A percentile compares a stretch with the other conserved stretches of the same genome.
Evolutionary conservation across 2,113 vertebrate species (phyloP).

Genomic region (Megaceryle torquata): DNA sequence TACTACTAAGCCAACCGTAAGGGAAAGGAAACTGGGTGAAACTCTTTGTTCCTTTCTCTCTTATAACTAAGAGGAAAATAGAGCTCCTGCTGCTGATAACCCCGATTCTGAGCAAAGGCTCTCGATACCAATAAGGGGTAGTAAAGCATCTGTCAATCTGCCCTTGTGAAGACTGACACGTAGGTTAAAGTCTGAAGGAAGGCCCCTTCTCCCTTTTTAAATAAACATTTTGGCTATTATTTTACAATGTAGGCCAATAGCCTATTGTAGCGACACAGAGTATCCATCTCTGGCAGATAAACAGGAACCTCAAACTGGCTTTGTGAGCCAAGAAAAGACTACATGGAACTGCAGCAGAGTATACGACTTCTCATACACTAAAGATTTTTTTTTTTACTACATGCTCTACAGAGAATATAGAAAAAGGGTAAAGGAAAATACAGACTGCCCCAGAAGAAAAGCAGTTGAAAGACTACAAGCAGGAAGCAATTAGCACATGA

Average conservation of each 20-base stretch:
- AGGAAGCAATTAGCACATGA: fast-evolving
- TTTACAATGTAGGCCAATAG: not conserved
- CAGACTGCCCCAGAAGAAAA: not conserved
- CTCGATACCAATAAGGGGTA: not conserved
- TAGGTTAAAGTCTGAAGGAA: not conserved
- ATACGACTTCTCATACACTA: not conserved
- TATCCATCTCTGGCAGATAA: not conserved
- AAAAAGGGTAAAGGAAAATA: not conserved
- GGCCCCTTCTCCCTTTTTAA: not conserved
- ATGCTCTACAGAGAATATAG: not conserved
- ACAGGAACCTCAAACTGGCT: not conserved
- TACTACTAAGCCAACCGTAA: not conserved
- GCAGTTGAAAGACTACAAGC: not conserved
- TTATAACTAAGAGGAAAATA: not conserved
- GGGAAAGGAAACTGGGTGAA: not conserved
- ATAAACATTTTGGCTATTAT: not conserved
- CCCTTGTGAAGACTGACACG: not conserved
- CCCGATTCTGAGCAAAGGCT: not conserved
- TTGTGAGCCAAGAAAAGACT: not conserved
- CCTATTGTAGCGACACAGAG: not conserved
- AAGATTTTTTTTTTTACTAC: not conserved
- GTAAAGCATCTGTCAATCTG: not conserved
- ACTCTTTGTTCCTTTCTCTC: constrained; percentile 38
- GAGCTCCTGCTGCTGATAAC: not conserved
- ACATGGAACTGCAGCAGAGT: not conserved